Evolutionary conservation across 2,888 invertebrate species (phyloP).

Genomic region (Prostheceraeus crozeri): DNA sequence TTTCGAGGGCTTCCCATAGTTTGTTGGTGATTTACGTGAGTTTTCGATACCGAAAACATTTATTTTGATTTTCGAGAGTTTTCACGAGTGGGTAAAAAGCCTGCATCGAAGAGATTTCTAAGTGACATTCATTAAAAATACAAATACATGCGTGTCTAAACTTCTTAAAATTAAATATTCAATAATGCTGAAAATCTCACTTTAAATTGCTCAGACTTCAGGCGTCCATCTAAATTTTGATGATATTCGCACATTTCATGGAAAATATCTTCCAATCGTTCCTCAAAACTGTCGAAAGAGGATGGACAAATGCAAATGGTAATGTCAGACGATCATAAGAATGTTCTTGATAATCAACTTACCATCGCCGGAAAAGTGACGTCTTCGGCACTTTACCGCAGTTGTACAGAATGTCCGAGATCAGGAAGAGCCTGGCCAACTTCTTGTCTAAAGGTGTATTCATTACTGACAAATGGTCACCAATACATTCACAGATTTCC

Average conservation of each 20-base stretch:
- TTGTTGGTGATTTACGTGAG: too few relatives aligned
- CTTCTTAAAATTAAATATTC: too few relatives aligned
- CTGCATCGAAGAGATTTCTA: too few relatives aligned
- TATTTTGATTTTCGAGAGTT: too few relatives aligned
- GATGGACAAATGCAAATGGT: neutral
- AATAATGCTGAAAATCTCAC: constrained; percentile 48
- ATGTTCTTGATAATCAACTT: constrained; percentile 43
- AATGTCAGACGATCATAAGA: neutral
- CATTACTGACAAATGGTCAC: constrained; percentile 71
- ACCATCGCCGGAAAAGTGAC: constrained; percentile 68
- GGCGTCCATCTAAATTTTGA: constrained; percentile 68
- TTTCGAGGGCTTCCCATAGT: too few relatives aligned
- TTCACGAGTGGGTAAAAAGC: too few relatives aligned
- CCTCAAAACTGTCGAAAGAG: constrained; percentile 66
- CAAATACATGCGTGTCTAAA: too few relatives aligned
- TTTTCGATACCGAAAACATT: too few relatives aligned
- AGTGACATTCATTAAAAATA: too few relatives aligned
- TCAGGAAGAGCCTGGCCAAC: constrained; percentile 80
- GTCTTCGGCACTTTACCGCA: constrained; percentile 92
- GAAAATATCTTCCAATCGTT: constrained; percentile 70
- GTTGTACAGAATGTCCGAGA: constrained; percentile 93
- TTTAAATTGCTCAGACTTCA: constrained; percentile 93
- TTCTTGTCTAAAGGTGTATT: constrained; percentile 76
- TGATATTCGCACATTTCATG: constrained; percentile 67
- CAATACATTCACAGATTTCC: constrained; percentile 81